phyloP scores from a whole-genome alignment of 2,888 invertebrate species.

The Leptinotarsa rubiginosa region DNA sequence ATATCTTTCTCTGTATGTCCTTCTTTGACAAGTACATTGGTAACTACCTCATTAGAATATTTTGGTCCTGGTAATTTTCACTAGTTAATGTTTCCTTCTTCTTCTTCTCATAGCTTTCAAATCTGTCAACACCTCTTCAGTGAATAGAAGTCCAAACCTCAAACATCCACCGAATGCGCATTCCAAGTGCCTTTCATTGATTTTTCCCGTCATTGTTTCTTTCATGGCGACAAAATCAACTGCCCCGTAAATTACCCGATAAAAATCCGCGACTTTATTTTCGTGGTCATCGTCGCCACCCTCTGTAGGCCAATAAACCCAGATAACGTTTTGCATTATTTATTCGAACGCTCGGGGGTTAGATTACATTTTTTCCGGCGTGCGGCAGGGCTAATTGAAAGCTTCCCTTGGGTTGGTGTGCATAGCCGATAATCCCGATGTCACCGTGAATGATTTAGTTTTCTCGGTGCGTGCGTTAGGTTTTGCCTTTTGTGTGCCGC shows the following conservation, averaged over 20 bases:
- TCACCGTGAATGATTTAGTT: constrained; percentile 21
- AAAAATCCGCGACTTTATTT: not conserved
- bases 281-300: not conserved
- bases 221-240: not conserved
- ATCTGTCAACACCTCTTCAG: too few relatives aligned
- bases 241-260: not conserved
- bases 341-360: constrained; percentile 6
- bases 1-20: too few relatives aligned
- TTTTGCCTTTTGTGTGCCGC: constrained; percentile 10
- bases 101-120: too few relatives aligned
- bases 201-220: not conserved
- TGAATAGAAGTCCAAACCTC: too few relatives aligned
- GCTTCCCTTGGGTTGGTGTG: constrained; percentile 10
- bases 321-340: constrained; percentile 19
- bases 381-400: constrained; percentile 12
- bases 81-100: too few relatives aligned
- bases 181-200: too few relatives aligned
- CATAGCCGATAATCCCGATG: constrained; percentile 15
- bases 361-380: constrained; percentile 14
- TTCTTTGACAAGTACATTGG: too few relatives aligned
- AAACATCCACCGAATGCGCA: too few relatives aligned
- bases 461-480: constrained; percentile 2
- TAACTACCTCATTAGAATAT: too few relatives aligned
- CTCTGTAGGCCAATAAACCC: constrained; percentile 1
- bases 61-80: too few relatives aligned